A percentile compares a stretch with the other conserved stretches of the same genome.
Conservation (phyloP, 2,113 vertebrate genomes). For the Pelecanus crispus region DNA sequence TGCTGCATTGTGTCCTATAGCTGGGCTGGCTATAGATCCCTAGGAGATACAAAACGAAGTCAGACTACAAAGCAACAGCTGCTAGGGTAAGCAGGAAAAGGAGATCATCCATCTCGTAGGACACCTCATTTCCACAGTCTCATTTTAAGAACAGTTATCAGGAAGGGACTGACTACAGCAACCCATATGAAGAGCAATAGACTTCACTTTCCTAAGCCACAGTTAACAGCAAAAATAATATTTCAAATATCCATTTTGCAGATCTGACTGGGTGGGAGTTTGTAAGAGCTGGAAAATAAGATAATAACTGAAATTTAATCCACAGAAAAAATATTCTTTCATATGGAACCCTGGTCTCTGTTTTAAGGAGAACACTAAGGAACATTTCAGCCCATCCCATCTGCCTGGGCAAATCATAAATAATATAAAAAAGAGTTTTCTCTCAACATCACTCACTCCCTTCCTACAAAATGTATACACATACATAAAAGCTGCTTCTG, state of each 20-base stretch:
- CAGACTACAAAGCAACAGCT: neutral
- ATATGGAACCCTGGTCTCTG: neutral
- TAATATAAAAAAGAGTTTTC: neutral
- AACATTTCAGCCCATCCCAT: neutral
- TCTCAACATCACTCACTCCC: neutral
- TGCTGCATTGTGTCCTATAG: neutral
- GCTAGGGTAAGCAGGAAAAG: constrained; percentile 27
- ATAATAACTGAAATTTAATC: neutral
- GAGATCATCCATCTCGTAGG: constrained; percentile 1
- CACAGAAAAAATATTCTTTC: neutral
- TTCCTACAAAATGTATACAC: neutral
- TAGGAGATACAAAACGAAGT: neutral
- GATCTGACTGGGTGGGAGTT: neutral
- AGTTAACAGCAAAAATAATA: constrained; percentile 8
- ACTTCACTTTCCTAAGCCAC: neutral
- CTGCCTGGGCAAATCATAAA: neutral
- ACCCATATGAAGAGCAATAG: neutral
- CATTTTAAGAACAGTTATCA: constrained; percentile 49
- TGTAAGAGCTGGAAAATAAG: neutral
- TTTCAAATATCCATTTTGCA: neutral
- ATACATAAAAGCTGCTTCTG: neutral
- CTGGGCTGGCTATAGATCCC: neutral
- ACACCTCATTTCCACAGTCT: constrained; percentile 54
- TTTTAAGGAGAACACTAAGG: neutral
- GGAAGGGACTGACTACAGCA: neutral